Conservation (phyloP, 2,113 vertebrate species). For the Sakesphorus luctuosus region DNA sequence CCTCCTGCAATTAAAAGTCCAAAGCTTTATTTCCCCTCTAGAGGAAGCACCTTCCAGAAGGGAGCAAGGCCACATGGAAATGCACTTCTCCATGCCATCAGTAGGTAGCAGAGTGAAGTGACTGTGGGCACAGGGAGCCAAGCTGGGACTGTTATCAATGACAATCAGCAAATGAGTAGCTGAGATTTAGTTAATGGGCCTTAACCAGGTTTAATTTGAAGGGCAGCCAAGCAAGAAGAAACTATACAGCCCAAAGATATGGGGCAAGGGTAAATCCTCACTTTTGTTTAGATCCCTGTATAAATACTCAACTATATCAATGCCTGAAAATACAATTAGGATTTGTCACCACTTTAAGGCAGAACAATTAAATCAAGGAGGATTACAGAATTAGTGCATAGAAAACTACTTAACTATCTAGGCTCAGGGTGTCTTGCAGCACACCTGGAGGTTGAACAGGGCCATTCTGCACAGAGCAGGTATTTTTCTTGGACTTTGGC, state of each 20-base stretch:
- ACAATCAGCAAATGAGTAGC: background rate
- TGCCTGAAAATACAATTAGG: slow-evolving; percentile 42
- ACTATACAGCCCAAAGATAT: background rate
- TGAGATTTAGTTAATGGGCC: background rate
- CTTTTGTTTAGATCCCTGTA: background rate
- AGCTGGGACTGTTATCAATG: background rate
- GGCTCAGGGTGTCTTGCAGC: background rate
- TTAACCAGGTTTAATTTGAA: slow-evolving; percentile 13
- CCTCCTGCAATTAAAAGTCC: background rate
- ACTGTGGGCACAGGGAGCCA: background rate
- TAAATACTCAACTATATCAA: background rate
- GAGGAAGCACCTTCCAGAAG: background rate
- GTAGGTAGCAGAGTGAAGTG: background rate
- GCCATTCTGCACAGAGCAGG: background rate
- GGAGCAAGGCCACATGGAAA: background rate
- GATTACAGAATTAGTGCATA: slow-evolving; percentile 32
- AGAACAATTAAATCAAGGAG: slow-evolving; percentile 41
- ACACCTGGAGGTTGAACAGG: background rate
- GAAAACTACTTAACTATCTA: slow-evolving; percentile 13
- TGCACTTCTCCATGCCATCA: background rate
- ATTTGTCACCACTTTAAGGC: background rate
- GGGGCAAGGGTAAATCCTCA: background rate
- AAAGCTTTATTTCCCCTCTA: background rate
- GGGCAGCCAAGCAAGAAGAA: background rate
- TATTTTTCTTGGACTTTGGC: background rate